Base-by-base conservation (phyloP, 2,113 vertebrate genomes). In the Benitochromis conjunctus region DNA sequence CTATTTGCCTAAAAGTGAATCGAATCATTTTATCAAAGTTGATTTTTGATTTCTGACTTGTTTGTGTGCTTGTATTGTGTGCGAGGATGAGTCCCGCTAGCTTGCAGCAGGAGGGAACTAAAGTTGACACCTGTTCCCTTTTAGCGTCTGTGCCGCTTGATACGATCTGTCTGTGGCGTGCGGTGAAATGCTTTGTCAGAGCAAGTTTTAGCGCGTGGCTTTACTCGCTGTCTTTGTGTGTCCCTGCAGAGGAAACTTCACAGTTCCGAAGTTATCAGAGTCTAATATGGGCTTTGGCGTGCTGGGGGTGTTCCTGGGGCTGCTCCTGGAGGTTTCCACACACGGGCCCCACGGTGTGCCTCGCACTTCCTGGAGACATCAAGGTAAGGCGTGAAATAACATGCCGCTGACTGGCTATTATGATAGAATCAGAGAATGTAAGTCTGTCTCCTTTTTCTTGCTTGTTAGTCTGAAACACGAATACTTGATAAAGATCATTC, bases 301-400 rank as follows among this genome's bases (percentile, higher is more conserved):
- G 88, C 93, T 98, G 66, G 97, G 94, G 6, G 82, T 94, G 3
- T 94, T 97, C 89, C 95, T 98, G 92, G 90, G 93, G 57, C 88
- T 97, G 76, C 91, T 97, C 48, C 89, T 98, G 7, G 96, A 95
- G 62, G 95, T 96, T 6, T 91, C 95, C 81, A 96, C 97, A 0
- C 97, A 98, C n/a, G 98, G 97, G 8, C 97, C 98, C 11, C 95
- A 95, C 58, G 93, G 93, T 21, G 91, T 97, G 10, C 97, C 98
- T 1, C 95, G 98, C 76, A 97, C 97, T 71, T 98, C 97, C 31
- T 99, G 98, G 98, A 97, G 96, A 66, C 96, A 97, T 85, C 95
- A 96, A 96, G 98, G 98, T 99, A 96, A 96, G 94, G 11, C 8
- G 10, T 51, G 10, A 9, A 53, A 53, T 29, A 76, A 51, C 16